phyloP scores from a whole-genome alignment of 2,888 invertebrate species.

The Eudemis profundana region DNA sequence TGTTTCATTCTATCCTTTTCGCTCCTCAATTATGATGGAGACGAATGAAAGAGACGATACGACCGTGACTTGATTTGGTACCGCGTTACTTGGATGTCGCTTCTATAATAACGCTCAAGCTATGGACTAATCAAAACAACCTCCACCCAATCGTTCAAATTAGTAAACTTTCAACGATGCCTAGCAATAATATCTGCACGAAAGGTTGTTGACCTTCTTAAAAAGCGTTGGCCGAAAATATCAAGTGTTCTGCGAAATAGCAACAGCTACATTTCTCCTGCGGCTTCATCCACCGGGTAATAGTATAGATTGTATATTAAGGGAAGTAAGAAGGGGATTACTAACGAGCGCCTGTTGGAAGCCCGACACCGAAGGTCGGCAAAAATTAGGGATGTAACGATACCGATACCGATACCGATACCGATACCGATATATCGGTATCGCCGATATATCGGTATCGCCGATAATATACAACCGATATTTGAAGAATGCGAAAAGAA shows the following conservation, averaged over 20 bases:
- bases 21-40: not conserved
- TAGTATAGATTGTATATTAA: not conserved
- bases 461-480: too few relatives aligned
- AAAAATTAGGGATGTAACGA: too few relatives aligned
- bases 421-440: too few relatives aligned
- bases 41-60: not conserved
- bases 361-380: too few relatives aligned
- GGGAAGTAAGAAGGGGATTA: too few relatives aligned
- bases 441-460: too few relatives aligned
- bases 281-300: too few relatives aligned
- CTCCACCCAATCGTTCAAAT: conserved; percentile 23
- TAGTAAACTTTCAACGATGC: conserved; percentile 19
- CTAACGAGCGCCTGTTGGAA: too few relatives aligned
- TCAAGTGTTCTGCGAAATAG: conserved; percentile 8
- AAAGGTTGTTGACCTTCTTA: conserved; percentile 9
- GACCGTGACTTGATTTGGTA: not conserved
- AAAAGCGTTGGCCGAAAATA: conserved; percentile 7
- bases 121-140: conserved; percentile 17
- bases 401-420: too few relatives aligned
- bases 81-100: not conserved
- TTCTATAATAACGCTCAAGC: conserved; percentile 1
- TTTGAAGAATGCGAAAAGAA: too few relatives aligned
- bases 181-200: conserved; percentile 24
- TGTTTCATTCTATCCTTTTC: not conserved
- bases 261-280: not conserved